Evolutionary conservation across 1,140 invertebrate species (phyloP).

Genomic region (Yoshiicerus persimilis): DNA sequence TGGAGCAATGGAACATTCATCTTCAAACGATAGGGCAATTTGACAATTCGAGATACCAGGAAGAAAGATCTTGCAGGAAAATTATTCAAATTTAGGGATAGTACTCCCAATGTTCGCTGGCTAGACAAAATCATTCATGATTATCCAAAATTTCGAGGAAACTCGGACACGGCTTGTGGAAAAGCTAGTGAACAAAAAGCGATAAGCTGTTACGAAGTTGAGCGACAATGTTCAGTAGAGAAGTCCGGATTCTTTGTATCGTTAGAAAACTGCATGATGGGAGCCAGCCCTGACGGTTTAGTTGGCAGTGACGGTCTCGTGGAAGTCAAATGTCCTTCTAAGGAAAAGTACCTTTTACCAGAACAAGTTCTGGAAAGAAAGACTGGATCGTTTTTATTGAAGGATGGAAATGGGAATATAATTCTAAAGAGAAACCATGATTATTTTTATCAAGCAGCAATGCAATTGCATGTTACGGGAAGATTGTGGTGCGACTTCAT

Average conservation of each 20-base stretch:
- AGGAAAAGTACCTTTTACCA: background rate
- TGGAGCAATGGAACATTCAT: background rate
- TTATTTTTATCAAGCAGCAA: background rate
- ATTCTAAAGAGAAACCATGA: background rate
- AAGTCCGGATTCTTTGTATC: background rate
- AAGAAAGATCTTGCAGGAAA: background rate
- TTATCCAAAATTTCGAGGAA: background rate
- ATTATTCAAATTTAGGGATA: background rate
- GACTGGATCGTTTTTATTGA: background rate
- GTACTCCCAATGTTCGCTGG: background rate
- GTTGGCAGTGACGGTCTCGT: conserved; percentile 13
- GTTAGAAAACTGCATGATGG: background rate
- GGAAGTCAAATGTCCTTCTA: conserved; percentile 27
- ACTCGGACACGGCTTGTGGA: background rate
- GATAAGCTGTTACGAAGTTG: background rate
- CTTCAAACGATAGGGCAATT: background rate
- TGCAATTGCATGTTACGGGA: background rate
- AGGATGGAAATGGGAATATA: background rate
- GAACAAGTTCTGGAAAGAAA: background rate
- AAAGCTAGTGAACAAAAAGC: background rate
- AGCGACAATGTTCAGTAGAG: background rate
- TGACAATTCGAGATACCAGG: background rate
- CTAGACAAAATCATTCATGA: background rate
- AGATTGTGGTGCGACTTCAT: background rate
- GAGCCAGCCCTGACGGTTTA: conserved; percentile 1